Percentiles rank a stretch among this genome's conserved stretches.
Conservation (phyloP, 1,140 invertebrate species). For the Helicoverpa armigera region DNA sequence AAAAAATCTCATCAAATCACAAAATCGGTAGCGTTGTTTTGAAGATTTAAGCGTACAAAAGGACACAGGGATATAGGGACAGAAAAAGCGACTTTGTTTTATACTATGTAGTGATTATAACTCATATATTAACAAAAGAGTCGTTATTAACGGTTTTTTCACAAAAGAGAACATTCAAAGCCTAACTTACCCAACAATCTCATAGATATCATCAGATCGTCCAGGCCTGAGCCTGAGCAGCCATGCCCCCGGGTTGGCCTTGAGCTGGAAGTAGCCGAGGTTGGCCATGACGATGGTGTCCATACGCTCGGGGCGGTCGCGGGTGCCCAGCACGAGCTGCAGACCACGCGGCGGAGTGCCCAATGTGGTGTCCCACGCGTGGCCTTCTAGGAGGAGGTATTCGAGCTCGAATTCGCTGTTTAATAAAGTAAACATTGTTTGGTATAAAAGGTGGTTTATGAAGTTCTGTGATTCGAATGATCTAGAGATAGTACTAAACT, state of each 20-base stretch:
- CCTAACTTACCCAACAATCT: constrained; percentile 89
- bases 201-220: constrained; percentile 97
- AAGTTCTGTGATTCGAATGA: too few species aligned
- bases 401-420: constrained; percentile 96
- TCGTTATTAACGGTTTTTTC: too few species aligned
- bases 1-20: too few species aligned
- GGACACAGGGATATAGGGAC: too few species aligned
- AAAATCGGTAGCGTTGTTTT: too few species aligned
- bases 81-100: too few species aligned
- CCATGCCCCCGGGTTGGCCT: constrained; percentile 99
- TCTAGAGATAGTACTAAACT: too few species aligned
- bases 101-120: too few species aligned
- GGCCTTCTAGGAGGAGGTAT: constrained; percentile 96
- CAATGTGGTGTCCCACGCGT: constrained; percentile 97
- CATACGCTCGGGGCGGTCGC: constrained; percentile 91
- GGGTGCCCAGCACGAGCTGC: constrained; percentile 97
- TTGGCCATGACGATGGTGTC: constrained; percentile 99
- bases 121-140: too few species aligned
- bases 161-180: too few species aligned
- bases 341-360: constrained; percentile 98
- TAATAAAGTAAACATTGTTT: constrained; percentile 52
- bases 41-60: too few species aligned
- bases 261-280: constrained; percentile 98
- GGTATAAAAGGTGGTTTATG: too few species aligned
- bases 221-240: constrained; percentile 95